Conservation (phyloP, 2,888 invertebrate species). For the Cephus nigrinus region DNA sequence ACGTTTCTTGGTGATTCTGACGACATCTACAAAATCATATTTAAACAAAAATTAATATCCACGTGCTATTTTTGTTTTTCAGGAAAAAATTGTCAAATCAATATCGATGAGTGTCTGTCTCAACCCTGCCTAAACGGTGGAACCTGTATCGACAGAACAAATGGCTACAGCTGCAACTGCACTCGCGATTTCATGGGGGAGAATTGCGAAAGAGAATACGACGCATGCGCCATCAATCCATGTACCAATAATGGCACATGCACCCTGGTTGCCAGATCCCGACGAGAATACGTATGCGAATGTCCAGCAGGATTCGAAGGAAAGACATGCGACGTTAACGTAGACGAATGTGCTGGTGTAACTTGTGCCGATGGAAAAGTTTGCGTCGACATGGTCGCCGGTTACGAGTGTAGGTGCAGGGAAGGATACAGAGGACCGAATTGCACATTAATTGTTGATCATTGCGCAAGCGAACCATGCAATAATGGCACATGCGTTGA, state of each 20-base stretch:
- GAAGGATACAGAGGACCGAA: constrained; percentile 72
- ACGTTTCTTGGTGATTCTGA: background rate
- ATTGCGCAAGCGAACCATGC: constrained; percentile 77
- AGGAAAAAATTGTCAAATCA: constrained; percentile 71
- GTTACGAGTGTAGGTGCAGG: constrained; percentile 73
- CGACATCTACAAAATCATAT: background rate
- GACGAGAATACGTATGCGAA: constrained; percentile 71
- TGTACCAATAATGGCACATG: constrained; percentile 76
- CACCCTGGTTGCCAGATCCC: constrained; percentile 64
- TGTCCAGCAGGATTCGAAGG: constrained; percentile 78
- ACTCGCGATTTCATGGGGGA: constrained; percentile 71
- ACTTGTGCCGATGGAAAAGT: constrained; percentile 68
- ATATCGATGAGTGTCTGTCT: constrained; percentile 67
- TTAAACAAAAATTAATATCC: background rate
- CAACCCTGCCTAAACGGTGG: constrained; percentile 71
- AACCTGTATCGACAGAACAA: constrained; percentile 67
- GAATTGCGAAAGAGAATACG: constrained; percentile 70
- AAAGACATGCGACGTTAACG: constrained; percentile 73
- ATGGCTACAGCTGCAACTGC: constrained; percentile 71
- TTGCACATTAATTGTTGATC: constrained; percentile 70
- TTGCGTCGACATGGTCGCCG: constrained; percentile 70
- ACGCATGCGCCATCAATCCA: constrained; percentile 71
- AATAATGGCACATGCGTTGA: constrained; percentile 80
- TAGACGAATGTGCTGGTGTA: constrained; percentile 74
- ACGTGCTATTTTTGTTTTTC: constrained; percentile 5